Evolutionary conservation across 2,797 vertebrate genomes (phyloP).

Genomic region (Rhodeus uyekii): DNA sequence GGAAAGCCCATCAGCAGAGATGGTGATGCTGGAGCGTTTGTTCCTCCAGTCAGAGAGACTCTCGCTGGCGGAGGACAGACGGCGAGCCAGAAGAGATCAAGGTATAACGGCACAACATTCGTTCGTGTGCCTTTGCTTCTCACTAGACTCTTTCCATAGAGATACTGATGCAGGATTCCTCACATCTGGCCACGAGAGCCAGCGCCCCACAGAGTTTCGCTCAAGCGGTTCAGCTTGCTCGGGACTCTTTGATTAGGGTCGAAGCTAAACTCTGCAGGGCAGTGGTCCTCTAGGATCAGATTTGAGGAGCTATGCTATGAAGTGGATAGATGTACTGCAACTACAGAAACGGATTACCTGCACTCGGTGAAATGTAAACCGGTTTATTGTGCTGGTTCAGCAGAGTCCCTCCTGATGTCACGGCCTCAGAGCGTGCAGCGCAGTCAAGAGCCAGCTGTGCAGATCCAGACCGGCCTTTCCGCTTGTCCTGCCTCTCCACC

Average conservation of each 20-base stretch:
- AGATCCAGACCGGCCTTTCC: conserved; percentile 48
- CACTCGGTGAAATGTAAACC: conserved; percentile 22
- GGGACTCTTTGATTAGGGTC: background rate
- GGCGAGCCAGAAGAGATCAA: conserved; percentile 75
- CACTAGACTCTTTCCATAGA: background rate
- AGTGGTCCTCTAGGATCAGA: background rate
- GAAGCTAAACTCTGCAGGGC: background rate
- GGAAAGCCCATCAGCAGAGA: conserved; percentile 81
- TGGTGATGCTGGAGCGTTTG: conserved; percentile 84
- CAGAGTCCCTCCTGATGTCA: conserved; percentile 74
- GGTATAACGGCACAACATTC: conserved; percentile 63
- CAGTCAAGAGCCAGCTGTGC: conserved; percentile 53
- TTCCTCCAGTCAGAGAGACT: conserved; percentile 82
- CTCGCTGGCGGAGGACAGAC: conserved; percentile 74
- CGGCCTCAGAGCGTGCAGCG: conserved; percentile 67
- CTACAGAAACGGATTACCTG: background rate
- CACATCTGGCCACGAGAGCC: background rate
- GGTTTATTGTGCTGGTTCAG: conserved; percentile 36
- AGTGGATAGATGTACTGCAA: background rate
- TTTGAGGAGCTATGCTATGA: background rate
- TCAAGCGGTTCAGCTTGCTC: background rate
- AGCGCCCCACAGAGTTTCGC: background rate
- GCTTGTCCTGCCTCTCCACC: conserved; percentile 73
- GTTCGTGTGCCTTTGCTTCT: background rate
- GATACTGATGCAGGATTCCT: background rate